Evolutionary conservation across 1,140 invertebrate species (phyloP).

Genomic region (Tribolium castaneum): DNA sequence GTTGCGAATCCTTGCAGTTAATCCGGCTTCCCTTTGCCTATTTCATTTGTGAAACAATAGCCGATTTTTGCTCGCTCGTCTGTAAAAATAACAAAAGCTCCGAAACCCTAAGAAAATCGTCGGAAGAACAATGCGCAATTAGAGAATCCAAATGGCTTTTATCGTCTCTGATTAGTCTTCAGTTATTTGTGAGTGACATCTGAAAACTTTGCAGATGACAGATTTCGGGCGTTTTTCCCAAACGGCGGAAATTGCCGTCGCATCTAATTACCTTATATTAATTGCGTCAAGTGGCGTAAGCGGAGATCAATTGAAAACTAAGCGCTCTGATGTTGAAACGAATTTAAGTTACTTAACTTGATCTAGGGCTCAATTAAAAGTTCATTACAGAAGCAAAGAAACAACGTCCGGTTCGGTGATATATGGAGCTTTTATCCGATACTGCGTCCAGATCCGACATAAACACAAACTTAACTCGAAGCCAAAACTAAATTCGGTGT

Average conservation of each 20-base stretch:
- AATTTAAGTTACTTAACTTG: slow-evolving; percentile 34
- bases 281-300: neutral
- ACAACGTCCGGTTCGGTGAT: slow-evolving; percentile 21
- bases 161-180: slow-evolving; percentile 36
- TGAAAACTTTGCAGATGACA: slow-evolving; percentile 30
- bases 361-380: slow-evolving; percentile 28
- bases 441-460: neutral
- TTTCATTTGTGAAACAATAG: slow-evolving; percentile 36
- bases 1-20: neutral
- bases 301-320: slow-evolving; percentile 25
- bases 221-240: neutral
- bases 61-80: slow-evolving; percentile 16
- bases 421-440: slow-evolving; percentile 27
- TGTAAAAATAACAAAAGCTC: slow-evolving; percentile 42
- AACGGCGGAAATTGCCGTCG: neutral
- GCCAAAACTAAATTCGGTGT: neutral
- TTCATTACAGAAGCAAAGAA: slow-evolving; percentile 35
- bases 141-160: slow-evolving; percentile 42
- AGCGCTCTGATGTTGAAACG: slow-evolving; percentile 10
- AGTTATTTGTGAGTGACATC: slow-evolving; percentile 16
- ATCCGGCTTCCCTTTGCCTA: slow-evolving; percentile 11
- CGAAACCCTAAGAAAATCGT: slow-evolving; percentile 29
- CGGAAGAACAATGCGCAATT: slow-evolving; percentile 37
- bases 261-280: slow-evolving; percentile 23
- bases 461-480: neutral